Percentiles rank a stretch among this genome's conserved stretches.
Evolutionary conservation across 2,888 invertebrate genomes (phyloP).

Genomic region (Corythucha ciliata): DNA sequence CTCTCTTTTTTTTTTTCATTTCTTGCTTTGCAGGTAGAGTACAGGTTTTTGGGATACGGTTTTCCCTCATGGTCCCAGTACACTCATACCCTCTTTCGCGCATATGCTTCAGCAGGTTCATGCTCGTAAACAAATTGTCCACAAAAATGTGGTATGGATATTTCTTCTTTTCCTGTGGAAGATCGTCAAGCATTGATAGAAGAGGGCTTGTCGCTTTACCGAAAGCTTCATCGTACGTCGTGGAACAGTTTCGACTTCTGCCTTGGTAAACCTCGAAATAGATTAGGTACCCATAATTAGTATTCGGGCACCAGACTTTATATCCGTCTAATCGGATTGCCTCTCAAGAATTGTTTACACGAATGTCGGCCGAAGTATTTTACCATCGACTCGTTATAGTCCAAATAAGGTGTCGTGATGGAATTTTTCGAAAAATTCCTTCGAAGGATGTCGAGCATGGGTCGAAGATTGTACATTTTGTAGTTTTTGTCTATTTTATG

Average conservation of each 20-base stretch:
- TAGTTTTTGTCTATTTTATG: slow-evolving; percentile 30
- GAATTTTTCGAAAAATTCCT: slow-evolving; percentile 30
- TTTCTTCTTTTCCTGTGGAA: slow-evolving; percentile 23
- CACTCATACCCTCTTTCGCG: slow-evolving; percentile 32
- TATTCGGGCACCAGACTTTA: slow-evolving; percentile 37
- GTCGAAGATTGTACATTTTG: slow-evolving; percentile 36
- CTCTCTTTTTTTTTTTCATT: slow-evolving; percentile 24
- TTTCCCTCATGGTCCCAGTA: slow-evolving; percentile 34
- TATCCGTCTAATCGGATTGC: slow-evolving; percentile 37
- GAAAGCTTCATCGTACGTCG: slow-evolving; percentile 29
- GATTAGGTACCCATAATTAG: slow-evolving; percentile 29
- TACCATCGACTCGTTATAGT: slow-evolving; percentile 38
- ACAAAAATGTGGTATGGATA: slow-evolving; percentile 33
- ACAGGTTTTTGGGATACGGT: slow-evolving; percentile 34
- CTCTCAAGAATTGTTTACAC: slow-evolving; percentile 26
- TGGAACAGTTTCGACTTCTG: slow-evolving; percentile 26
- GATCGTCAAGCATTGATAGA: slow-evolving; percentile 31
- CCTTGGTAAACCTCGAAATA: slow-evolving; percentile 37
- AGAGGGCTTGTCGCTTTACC: slow-evolving; percentile 35
- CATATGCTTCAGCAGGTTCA: slow-evolving; percentile 29
- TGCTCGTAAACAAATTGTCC: slow-evolving; percentile 35
- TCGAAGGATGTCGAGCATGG: slow-evolving; percentile 32
- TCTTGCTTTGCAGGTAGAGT: slow-evolving; percentile 29
- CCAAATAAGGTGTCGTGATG: slow-evolving; percentile 30
- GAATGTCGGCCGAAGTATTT: slow-evolving; percentile 37